phyloP scores from a whole-genome alignment of 2,888 invertebrate species.

The Daptonema setosum region DNA sequence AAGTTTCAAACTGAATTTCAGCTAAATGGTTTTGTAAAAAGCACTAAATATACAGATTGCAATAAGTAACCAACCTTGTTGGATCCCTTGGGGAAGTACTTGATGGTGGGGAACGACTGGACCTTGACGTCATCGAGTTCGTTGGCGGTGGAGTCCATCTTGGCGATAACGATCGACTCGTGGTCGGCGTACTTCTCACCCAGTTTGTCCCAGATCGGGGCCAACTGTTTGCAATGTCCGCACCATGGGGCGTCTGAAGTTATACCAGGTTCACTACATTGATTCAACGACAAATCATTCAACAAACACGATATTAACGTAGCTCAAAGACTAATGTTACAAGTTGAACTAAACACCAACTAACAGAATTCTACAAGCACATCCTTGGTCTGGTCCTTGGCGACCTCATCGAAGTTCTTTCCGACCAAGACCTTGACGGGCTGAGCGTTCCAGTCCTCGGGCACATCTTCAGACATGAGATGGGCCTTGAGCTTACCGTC shows the following conservation, averaged over 20 bases:
- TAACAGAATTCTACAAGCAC: constrained; percentile 86
- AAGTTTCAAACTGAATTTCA: background rate
- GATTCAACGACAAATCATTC: background rate
- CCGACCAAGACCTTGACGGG: constrained; percentile 70
- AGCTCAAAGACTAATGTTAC: too few relatives aligned
- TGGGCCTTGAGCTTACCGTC: constrained; percentile 79
- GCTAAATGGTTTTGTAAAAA: too few relatives aligned
- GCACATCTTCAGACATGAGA: constrained; percentile 71
- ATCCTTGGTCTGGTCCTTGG: constrained; percentile 57
- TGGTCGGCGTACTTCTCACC: constrained; percentile 70
- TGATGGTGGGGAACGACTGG: constrained; percentile 71
- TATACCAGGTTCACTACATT: too few relatives aligned
- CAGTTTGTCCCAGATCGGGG: constrained; percentile 81
- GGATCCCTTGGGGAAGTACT: constrained; percentile 71
- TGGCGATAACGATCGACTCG: constrained; percentile 66
- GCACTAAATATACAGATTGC: too few relatives aligned
- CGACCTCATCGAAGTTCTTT: constrained; percentile 82
- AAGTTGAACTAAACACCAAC: too few relatives aligned
- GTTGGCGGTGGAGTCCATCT: constrained; percentile 95
- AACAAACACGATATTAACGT: background rate
- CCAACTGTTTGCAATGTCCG: constrained; percentile 91
- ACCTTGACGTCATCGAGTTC: constrained; percentile 87
- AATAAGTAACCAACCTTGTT: constrained; percentile 44
- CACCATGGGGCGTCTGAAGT: constrained; percentile 64
- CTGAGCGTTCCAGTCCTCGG: constrained; percentile 84